Percentiles rank a stretch among this genome's conserved stretches.
Conservation (phyloP, 1,140 invertebrate genomes). For the Drosophila tani region DNA sequence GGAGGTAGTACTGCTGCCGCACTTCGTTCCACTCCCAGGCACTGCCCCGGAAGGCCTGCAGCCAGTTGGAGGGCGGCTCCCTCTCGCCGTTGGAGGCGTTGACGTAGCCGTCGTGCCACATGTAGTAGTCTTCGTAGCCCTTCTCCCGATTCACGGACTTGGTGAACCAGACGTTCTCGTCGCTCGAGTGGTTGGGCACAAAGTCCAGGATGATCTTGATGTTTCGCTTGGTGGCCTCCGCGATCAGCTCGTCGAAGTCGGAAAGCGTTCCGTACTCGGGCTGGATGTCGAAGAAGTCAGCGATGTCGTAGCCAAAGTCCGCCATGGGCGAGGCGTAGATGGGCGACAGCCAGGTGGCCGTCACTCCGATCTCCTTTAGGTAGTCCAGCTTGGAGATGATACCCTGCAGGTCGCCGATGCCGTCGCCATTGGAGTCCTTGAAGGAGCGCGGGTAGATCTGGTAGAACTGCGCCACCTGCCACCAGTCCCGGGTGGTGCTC, state of each 20-base stretch:
- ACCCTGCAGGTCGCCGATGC: conserved; percentile 87
- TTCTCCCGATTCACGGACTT: conserved; percentile 87
- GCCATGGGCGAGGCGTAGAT: conserved; percentile 89
- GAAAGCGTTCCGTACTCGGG: conserved; percentile 89
- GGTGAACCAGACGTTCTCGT: conserved; percentile 89
- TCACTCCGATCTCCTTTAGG: conserved; percentile 86
- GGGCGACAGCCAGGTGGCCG: conserved; percentile 90
- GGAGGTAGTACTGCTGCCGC: conserved; percentile 89
- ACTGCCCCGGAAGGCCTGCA: conserved; percentile 86
- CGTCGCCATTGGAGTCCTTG: conserved; percentile 89
- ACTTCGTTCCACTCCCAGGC: conserved; percentile 88
- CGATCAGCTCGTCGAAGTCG: conserved; percentile 90
- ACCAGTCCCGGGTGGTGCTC: conserved; percentile 86
- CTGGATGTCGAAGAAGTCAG: conserved; percentile 90
- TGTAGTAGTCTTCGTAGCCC: conserved; percentile 89
- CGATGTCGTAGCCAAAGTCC: conserved; percentile 89
- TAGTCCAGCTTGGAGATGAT: conserved; percentile 86
- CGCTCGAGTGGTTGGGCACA: conserved; percentile 91
- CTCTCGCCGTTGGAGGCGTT: conserved; percentile 60
- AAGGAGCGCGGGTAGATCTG: conserved; percentile 90
- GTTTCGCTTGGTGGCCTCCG: conserved; percentile 86
- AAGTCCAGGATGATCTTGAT: conserved; percentile 83
- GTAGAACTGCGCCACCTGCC: conserved; percentile 89
- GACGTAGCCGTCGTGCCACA: conserved; percentile 88
- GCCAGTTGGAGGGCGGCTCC: conserved; percentile 89